Evolutionary conservation across 2,113 vertebrate species (phyloP).

Genomic region (Myotis lucifugus): DNA sequence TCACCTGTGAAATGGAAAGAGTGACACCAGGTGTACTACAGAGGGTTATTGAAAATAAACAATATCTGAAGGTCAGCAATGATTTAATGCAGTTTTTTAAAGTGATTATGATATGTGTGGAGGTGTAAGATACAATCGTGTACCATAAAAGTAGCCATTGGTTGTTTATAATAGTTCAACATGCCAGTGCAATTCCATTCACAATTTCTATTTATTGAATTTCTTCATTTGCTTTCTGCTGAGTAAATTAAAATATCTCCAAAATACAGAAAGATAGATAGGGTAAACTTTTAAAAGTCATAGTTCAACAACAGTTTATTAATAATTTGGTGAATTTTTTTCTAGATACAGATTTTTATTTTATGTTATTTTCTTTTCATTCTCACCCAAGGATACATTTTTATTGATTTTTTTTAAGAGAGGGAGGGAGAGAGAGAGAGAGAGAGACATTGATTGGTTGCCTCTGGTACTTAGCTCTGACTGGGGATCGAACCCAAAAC

Average conservation of each 20-base stretch:
- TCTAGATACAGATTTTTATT: not conserved
- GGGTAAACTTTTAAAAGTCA: not conserved
- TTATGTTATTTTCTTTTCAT: not conserved
- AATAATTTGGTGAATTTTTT: not conserved
- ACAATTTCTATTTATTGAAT: not conserved
- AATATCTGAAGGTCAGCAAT: not conserved
- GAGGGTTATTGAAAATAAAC: not conserved
- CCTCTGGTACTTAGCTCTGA: not conserved
- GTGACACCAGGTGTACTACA: not conserved
- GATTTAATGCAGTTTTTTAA: not conserved
- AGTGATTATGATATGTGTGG: not conserved
- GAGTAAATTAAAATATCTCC: not conserved
- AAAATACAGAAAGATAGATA: not conserved
- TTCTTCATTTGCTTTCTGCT: not conserved
- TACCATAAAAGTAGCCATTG: not conserved
- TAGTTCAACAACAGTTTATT: not conserved
- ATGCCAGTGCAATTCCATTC: not conserved
- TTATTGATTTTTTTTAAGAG: not conserved
- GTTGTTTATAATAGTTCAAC: not conserved
- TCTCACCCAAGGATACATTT: not conserved
- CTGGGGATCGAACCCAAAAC: not conserved
- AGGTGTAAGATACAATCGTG: not conserved
- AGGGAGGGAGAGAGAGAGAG: not conserved
- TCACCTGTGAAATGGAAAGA: not conserved
- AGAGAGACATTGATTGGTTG: not conserved